Evolutionary conservation across 2,888 invertebrate species (phyloP).

Genomic region (Xylota sylvarum): DNA sequence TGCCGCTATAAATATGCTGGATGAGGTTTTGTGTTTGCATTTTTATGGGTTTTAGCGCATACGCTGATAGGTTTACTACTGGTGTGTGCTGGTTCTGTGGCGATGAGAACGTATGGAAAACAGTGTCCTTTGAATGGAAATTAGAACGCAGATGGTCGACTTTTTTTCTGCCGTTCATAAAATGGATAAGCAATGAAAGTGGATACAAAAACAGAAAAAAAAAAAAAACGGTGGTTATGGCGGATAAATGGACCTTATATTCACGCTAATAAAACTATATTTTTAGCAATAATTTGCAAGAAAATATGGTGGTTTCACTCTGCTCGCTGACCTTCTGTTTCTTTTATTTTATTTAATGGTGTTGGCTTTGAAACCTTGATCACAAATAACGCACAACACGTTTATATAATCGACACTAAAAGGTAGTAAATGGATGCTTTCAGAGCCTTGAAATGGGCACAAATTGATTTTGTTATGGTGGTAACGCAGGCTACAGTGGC

Average conservation of each 20-base stretch:
- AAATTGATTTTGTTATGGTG: no score
- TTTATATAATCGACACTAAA: no score
- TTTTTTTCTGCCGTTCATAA: not conserved
- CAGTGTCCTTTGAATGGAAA: constrained; percentile 9
- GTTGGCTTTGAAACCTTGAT: no score
- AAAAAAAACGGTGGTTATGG: not conserved
- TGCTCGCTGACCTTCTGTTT: no score
- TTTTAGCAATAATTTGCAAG: not conserved
- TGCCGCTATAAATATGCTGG: constrained; percentile 61
- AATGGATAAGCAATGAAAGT: constrained; percentile 21
- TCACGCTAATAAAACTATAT: constrained; percentile 14
- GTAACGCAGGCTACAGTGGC: no score
- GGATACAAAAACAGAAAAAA: not conserved
- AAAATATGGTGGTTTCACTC: not conserved
- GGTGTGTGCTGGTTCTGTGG: not conserved
- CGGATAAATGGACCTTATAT: constrained; percentile 12
- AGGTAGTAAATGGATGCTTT: no score
- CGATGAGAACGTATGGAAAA: constrained; percentile 30
- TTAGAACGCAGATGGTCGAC: constrained; percentile 17
- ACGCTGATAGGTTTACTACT: constrained; percentile 61
- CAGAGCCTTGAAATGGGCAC: no score
- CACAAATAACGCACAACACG: no score
- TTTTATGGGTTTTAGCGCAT: constrained; percentile 61
- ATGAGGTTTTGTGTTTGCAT: constrained; percentile 66
- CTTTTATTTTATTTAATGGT: no score